These are phyloP conservation scores for Germaria angustata DNA, from an alignment of 2,888 invertebrate species.

Conservation along the genomic window DNA sequence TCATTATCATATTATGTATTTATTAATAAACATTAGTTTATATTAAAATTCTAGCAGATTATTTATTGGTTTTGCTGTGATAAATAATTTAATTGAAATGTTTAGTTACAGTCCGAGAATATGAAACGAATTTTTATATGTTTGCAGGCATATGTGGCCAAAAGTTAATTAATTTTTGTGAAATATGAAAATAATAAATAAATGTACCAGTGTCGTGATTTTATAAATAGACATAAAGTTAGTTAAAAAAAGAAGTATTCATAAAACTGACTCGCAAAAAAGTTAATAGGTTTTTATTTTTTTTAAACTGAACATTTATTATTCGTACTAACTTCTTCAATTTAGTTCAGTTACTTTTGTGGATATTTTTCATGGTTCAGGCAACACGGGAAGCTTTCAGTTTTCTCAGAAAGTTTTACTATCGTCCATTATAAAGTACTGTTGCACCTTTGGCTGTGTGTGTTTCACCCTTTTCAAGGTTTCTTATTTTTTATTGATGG, in stretches of 20 bases:
- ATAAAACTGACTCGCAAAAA: too few species aligned
- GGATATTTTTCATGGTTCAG: too few species aligned
- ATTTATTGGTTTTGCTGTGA: conserved; percentile 15
- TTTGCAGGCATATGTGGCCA: neutral
- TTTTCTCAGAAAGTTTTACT: too few species aligned
- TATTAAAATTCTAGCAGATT: neutral
- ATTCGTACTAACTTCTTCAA: too few species aligned
- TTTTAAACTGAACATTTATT: too few species aligned
- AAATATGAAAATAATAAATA: neutral
- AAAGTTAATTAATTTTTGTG: conserved; percentile 41
- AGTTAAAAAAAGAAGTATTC: neutral
- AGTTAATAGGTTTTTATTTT: too few species aligned
- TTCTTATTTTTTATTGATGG: too few species aligned
- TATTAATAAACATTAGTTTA: conserved; percentile 30
- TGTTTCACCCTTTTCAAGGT: too few species aligned
- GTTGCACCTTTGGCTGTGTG: too few species aligned
- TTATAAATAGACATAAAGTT: neutral
- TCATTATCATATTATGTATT: conserved; percentile 5
- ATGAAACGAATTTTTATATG: neutral
- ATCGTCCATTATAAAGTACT: too few species aligned
- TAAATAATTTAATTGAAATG: conserved; percentile 37
- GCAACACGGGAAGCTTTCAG: too few species aligned
- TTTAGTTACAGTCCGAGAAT: neutral
- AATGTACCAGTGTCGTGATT: neutral
- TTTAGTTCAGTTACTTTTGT: too few species aligned